A percentile compares a stretch with the other conserved stretches of the same genome.
Evolutionary conservation across 2,113 vertebrate genomes (phyloP).

Genomic region (Benitochromis conjunctus): DNA sequence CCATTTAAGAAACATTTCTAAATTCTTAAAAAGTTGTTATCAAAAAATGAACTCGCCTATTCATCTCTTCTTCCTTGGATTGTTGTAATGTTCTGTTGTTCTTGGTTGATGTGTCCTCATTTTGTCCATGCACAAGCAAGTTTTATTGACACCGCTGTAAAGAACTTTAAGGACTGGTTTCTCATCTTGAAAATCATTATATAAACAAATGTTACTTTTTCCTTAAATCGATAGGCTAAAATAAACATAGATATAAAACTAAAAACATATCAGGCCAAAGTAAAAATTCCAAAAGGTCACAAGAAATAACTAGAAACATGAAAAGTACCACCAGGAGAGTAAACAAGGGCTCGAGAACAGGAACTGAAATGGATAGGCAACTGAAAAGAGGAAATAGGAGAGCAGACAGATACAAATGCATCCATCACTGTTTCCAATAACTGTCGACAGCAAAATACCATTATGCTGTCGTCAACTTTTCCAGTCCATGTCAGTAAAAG

Average conservation of each 20-base stretch:
- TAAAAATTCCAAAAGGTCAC: neutral
- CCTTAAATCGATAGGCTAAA: neutral
- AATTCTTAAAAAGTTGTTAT: neutral
- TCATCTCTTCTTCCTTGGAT: neutral
- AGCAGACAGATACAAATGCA: neutral
- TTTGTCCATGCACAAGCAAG: neutral
- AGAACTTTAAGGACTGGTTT: neutral
- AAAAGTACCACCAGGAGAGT: neutral
- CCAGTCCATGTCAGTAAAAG: rapidly evolving
- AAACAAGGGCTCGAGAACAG: neutral
- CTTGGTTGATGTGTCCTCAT: neutral
- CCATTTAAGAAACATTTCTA: neutral
- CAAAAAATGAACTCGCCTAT: rapidly evolving
- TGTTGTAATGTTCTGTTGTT: neutral
- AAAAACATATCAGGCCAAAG: neutral
- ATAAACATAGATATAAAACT: neutral
- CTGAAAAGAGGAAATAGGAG: neutral
- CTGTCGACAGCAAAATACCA: neutral
- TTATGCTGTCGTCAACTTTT: rapidly evolving
- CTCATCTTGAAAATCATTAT: rapidly evolving
- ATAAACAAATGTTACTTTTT: neutral
- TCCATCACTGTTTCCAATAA: neutral
- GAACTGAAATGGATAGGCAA: neutral
- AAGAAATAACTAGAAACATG: neutral
- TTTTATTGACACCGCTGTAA: neutral